phyloP scores from a whole-genome alignment of 2,888 invertebrate genomes.

The Chaetogeoica ovagalla region DNA sequence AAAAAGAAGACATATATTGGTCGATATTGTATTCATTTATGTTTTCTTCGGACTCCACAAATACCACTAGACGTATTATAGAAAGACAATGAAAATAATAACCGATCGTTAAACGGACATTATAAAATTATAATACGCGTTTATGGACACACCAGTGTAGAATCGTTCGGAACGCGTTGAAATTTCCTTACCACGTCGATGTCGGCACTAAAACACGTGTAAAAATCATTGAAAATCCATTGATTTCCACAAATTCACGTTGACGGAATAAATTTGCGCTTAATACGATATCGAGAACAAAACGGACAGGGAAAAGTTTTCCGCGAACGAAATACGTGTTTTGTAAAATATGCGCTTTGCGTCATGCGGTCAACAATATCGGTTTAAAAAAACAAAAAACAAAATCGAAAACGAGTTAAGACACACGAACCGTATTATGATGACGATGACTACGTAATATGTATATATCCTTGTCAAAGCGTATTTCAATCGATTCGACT shows the following conservation, averaged over 20 bases:
- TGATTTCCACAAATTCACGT: neutral
- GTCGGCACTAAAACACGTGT: too few relatives aligned
- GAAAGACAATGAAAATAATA: neutral
- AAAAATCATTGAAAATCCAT: neutral
- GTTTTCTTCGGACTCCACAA: neutral
- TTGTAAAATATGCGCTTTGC: conserved; percentile 14
- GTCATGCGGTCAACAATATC: conserved; percentile 5
- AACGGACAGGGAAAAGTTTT: conserved; percentile 8
- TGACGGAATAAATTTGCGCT: neutral
- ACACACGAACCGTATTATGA: neutral
- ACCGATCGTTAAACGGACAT: neutral
- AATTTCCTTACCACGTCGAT: too few relatives aligned
- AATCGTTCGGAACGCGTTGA: too few relatives aligned
- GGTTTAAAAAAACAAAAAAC: conserved; percentile 5
- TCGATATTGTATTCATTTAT: conserved; percentile 6
- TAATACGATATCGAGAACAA: conserved; percentile 5
- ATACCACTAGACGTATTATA: neutral
- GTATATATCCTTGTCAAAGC: neutral
- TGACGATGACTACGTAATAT: neutral
- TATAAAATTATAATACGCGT: too few relatives aligned
- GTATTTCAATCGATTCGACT: neutral
- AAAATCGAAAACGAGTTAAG: neutral
- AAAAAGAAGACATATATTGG: neutral
- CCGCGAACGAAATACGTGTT: neutral
- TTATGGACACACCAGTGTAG: too few relatives aligned